phyloP scores from a whole-genome alignment of 1,140 invertebrate genomes.

The Antheraea pernyi region DNA sequence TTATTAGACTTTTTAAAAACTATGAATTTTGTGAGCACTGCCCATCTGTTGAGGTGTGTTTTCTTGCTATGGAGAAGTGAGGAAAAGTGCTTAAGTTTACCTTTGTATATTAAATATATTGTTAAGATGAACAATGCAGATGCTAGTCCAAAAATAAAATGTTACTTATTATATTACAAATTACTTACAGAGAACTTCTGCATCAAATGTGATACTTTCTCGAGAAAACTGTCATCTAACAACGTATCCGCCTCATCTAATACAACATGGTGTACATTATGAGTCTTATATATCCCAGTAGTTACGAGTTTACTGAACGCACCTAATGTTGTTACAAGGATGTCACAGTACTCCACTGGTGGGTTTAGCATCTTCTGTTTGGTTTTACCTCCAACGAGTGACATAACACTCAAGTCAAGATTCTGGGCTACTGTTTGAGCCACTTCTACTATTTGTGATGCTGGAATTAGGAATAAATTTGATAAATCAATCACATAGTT shows the following conservation, averaged over 20 bases:
- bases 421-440: slow-evolving; percentile 80
- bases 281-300: slow-evolving; percentile 83
- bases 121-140: too few relatives aligned
- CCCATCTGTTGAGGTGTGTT: too few relatives aligned
- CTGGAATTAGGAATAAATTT: slow-evolving; percentile 57
- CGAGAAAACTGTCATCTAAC: slow-evolving; percentile 92
- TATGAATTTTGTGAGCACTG: too few relatives aligned
- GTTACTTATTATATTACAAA: neutral
- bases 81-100: too few relatives aligned
- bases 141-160: neutral
- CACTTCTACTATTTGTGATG: slow-evolving; percentile 81
- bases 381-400: slow-evolving; percentile 86
- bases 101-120: too few relatives aligned
- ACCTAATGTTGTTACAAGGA: slow-evolving; percentile 89
- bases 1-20: too few relatives aligned
- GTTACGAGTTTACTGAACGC: slow-evolving; percentile 88
- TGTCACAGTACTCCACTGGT: slow-evolving; percentile 84
- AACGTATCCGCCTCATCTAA: slow-evolving; percentile 97
- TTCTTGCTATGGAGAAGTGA: too few relatives aligned
- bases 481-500: too few relatives aligned
- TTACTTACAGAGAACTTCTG: slow-evolving; percentile 83
- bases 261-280: slow-evolving; percentile 86
- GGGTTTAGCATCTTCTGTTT: slow-evolving; percentile 85
- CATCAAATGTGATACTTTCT: slow-evolving; percentile 85
- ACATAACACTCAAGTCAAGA: slow-evolving; percentile 82